Percentiles rank a stretch among this genome's conserved stretches.
phyloP scores from a whole-genome alignment of 1,140 invertebrate genomes.

The Acyrthosiphon pisum region DNA sequence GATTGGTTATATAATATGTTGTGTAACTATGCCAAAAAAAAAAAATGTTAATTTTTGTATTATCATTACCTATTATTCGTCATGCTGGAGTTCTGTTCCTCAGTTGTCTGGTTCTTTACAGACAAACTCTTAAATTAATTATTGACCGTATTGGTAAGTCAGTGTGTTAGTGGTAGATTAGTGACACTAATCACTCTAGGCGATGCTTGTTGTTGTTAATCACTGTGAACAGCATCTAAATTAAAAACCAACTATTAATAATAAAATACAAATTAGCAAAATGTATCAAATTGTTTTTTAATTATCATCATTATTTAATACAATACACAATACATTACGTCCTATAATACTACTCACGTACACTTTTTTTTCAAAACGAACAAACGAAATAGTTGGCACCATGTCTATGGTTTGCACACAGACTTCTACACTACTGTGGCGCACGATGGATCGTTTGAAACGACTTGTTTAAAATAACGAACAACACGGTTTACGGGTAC shows the following conservation, averaged over 20 bases:
- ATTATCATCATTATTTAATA: background rate
- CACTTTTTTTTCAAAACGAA: too few species aligned
- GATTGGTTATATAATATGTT: background rate
- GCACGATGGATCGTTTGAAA: too few species aligned
- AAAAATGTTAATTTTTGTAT: background rate
- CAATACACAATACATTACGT: too few species aligned
- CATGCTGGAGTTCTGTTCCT: conserved; percentile 15
- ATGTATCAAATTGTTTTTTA: background rate
- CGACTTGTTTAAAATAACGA: too few species aligned
- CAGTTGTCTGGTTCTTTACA: conserved; percentile 38
- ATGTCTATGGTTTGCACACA: too few species aligned
- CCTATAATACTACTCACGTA: too few species aligned
- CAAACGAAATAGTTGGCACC: too few species aligned
- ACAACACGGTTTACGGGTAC: too few species aligned
- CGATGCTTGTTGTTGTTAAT: conserved; percentile 37
- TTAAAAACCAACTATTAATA: background rate
- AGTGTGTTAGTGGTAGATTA: background rate
- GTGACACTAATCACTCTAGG: conserved; percentile 33
- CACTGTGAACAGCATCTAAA: conserved; percentile 26
- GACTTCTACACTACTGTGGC: too few species aligned
- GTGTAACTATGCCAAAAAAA: background rate
- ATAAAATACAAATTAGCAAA: background rate
- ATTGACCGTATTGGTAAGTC: conserved; percentile 46
- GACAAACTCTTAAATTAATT: conserved; percentile 49
- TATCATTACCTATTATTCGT: conserved; percentile 12